Conservation (phyloP, 2,888 invertebrate genomes). For the Biston betularia region DNA sequence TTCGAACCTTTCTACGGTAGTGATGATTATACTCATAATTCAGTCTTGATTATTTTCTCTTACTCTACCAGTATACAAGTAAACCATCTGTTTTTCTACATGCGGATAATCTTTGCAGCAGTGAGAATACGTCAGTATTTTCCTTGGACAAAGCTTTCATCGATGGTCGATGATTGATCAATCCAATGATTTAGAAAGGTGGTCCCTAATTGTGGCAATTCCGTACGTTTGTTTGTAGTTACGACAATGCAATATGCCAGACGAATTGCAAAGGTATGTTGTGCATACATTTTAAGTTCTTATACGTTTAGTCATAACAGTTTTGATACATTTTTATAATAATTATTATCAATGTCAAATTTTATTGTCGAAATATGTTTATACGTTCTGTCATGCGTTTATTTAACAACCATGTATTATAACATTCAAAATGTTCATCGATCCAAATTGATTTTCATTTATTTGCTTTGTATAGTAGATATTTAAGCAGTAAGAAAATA, state of each 20-base stretch:
- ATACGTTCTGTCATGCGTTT: no score
- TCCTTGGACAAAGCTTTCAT: conserved; percentile 72
- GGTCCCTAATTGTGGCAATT: conserved; percentile 79
- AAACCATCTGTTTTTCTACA: conserved; percentile 13
- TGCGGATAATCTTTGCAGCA: conserved; percentile 48
- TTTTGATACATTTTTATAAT: no score
- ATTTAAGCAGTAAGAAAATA: not conserved
- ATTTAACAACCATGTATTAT: no score
- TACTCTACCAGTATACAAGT: not conserved
- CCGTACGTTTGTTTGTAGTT: conserved; percentile 76
- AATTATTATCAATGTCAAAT: no score
- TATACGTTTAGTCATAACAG: no score
- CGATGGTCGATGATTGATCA: conserved; percentile 81
- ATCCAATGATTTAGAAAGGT: conserved; percentile 82
- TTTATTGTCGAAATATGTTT: no score
- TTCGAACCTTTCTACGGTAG: no score
- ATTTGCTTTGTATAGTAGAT: no score
- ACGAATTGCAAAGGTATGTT: conserved; percentile 48
- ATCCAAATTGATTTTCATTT: no score
- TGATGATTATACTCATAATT: no score
- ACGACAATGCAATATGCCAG: conserved; percentile 55
- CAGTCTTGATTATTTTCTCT: no score
- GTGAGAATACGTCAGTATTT: conserved; percentile 68
- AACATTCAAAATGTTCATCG: not conserved
- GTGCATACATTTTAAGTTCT: not conserved